phyloP scores from a whole-genome alignment of 2,113 vertebrate genomes.

The Lophius piscatorius region DNA sequence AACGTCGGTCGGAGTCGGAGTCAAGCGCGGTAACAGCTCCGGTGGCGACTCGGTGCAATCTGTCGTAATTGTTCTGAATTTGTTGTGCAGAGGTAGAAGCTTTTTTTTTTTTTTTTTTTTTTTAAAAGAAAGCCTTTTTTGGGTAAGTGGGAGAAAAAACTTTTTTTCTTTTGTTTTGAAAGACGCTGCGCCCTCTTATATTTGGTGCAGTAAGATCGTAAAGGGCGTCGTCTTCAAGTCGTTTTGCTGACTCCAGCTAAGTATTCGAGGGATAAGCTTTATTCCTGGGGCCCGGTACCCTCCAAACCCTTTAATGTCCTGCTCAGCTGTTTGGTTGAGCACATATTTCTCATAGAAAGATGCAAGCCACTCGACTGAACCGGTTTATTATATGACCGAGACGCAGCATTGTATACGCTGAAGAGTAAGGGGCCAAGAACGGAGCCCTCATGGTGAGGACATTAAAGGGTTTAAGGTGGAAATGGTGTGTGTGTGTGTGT shows the following conservation, averaged over 20 bases:
- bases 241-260: slow-evolving; percentile 95
- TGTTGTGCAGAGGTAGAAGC: slow-evolving; percentile 99
- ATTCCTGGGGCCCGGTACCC: slow-evolving; percentile 87
- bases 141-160: slow-evolving; percentile 98
- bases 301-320: too few relatives aligned
- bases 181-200: slow-evolving; percentile 92
- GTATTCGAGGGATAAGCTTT: slow-evolving; percentile 90
- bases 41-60: slow-evolving; percentile 95
- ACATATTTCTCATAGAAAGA: too few relatives aligned
- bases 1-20: slow-evolving; percentile 88
- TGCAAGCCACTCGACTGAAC: too few relatives aligned
- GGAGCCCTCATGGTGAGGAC: too few relatives aligned
- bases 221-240: slow-evolving; percentile 92
- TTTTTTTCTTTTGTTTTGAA: slow-evolving; percentile 76
- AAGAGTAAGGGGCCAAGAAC: too few relatives aligned
- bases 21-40: slow-evolving; percentile 88
- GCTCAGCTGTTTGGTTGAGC: too few relatives aligned
- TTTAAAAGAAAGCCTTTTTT: slow-evolving; percentile 97
- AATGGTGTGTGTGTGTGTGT: slow-evolving; percentile 84
- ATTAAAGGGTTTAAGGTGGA: slow-evolving; percentile 84
- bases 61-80: slow-evolving; percentile 93
- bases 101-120: slow-evolving; percentile 82
- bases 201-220: slow-evolving; percentile 98
- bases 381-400: too few relatives aligned
- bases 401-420: too few relatives aligned